Conservation (phyloP, 92 coral and sea anemone species). For the Parazoanthus swiftii region DNA sequence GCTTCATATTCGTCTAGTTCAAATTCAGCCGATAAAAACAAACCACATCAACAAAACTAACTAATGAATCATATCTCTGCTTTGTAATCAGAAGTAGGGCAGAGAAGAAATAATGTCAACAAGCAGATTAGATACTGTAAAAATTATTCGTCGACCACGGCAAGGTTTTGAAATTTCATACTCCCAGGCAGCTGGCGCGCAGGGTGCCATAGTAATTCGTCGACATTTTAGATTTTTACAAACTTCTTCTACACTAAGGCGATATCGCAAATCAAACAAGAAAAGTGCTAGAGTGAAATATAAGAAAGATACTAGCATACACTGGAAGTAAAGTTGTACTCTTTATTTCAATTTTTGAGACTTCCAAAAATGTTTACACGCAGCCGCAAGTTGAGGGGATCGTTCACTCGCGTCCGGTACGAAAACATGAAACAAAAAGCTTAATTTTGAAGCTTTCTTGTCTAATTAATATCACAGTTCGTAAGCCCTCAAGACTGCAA, state of each 20-base stretch:
- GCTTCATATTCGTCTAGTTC: no score
- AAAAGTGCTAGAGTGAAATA: neutral
- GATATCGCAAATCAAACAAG: neutral
- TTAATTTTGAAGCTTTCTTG: neutral
- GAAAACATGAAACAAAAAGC: neutral
- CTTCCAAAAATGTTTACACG: neutral
- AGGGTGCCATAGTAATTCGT: neutral
- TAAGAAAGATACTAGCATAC: neutral
- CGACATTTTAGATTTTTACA: neutral
- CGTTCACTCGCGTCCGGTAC: neutral
- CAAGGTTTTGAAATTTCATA: neutral
- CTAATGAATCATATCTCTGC: neutral
- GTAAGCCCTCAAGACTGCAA: neutral
- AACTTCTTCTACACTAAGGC: neutral
- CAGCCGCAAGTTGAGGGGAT: conserved; percentile 26
- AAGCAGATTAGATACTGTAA: neutral
- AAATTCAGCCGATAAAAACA: no score
- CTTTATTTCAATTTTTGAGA: neutral
- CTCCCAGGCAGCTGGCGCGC: conserved; percentile 25
- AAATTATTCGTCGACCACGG: neutral
- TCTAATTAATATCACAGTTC: neutral
- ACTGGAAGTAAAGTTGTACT: neutral
- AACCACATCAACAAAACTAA: neutral
- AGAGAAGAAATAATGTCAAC: conserved; percentile 6
- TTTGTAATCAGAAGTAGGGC: conserved; percentile 22